phyloP scores from a whole-genome alignment of 2,797 vertebrate genomes.

The Myotis planiceps region DNA sequence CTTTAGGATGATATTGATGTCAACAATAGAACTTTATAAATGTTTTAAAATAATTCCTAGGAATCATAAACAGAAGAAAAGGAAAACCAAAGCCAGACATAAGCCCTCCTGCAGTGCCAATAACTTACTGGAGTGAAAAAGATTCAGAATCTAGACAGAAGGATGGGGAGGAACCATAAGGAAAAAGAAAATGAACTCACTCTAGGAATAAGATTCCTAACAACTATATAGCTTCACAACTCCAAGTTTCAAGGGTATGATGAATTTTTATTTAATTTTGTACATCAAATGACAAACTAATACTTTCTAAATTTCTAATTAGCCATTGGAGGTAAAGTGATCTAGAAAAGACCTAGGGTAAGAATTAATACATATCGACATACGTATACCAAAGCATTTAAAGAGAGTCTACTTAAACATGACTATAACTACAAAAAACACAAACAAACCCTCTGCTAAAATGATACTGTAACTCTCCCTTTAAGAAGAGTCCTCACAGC shows the following conservation, averaged over 20 bases:
- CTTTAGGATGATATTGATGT: conserved; percentile 21
- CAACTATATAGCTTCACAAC: background rate
- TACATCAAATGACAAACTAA: background rate
- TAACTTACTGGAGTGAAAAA: background rate
- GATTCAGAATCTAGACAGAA: background rate
- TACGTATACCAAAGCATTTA: background rate
- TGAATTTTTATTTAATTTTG: conserved; percentile 40
- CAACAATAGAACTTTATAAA: conserved; percentile 36
- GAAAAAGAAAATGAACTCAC: background rate
- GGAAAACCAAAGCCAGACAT: background rate
- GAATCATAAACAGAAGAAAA: conserved; percentile 33
- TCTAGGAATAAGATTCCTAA: background rate
- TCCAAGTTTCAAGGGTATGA: background rate
- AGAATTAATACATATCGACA: background rate
- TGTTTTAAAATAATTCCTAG: conserved; percentile 47
- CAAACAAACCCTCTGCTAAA: background rate
- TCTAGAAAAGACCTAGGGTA: background rate
- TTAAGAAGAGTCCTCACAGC: background rate
- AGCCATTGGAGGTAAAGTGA: background rate
- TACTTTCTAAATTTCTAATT: conserved; percentile 9
- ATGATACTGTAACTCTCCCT: background rate
- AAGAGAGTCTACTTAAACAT: background rate
- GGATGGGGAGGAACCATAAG: background rate
- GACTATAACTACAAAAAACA: background rate
- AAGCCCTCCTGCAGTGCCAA: background rate